Conservation (phyloP, 2,888 invertebrate genomes). For the Ligdia adustata region DNA sequence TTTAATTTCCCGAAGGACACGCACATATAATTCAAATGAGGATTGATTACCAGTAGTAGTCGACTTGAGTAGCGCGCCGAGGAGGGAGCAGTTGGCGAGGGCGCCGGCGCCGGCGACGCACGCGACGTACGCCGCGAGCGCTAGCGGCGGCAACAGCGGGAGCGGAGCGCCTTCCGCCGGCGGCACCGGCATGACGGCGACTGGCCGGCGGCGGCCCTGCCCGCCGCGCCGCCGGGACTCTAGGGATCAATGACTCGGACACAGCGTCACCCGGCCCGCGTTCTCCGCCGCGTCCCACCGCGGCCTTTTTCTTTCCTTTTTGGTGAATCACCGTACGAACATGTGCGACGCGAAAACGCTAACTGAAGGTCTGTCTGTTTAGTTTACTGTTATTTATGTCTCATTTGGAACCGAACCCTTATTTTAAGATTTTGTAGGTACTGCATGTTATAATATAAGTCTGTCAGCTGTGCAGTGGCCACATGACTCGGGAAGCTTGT, state of each 20-base stretch:
- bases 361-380: constrained; percentile 40
- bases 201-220: too few relatives aligned
- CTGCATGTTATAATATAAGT: too few relatives aligned
- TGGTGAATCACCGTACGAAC: constrained; percentile 72
- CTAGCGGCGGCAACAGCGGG: constrained; percentile 67
- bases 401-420: too few relatives aligned
- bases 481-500: constrained; percentile 2
- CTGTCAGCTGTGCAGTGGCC: neutral
- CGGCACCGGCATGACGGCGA: constrained; percentile 71
- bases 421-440: too few relatives aligned
- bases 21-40: constrained; percentile 3
- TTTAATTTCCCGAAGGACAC: too few relatives aligned
- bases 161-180: constrained; percentile 58
- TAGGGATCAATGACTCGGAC: constrained; percentile 79
- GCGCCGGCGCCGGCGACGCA: constrained; percentile 73
- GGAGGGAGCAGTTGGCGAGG: constrained; percentile 70
- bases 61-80: constrained; percentile 70
- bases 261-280: constrained; percentile 65
- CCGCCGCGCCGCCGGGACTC: constrained; percentile 71
- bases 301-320: constrained; percentile 68
- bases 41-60: constrained; percentile 72
- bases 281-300: constrained; percentile 64
- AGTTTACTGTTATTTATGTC: constrained; percentile 29
- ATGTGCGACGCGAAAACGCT: constrained; percentile 61
- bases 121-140: constrained; percentile 60